phyloP scores from a whole-genome alignment of 1,140 invertebrate genomes.

The Scaptomyza pallida region DNA sequence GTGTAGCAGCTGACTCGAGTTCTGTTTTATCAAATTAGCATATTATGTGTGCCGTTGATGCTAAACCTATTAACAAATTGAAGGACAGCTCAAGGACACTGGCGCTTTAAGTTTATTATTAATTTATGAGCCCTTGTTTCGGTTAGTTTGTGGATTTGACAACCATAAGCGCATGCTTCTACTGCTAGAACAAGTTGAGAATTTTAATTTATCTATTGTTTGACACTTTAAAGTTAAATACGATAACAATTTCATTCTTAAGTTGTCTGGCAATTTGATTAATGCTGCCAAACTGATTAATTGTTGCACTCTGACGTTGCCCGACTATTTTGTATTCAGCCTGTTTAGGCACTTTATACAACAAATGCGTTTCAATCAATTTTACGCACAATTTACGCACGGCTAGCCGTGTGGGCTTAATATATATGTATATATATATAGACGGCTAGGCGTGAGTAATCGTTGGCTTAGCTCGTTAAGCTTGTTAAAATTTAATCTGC shows the following conservation, averaged over 20 bases:
- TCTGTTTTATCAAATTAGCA: conserved; percentile 32
- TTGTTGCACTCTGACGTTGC: too few relatives aligned
- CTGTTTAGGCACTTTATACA: neutral
- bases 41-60: conserved; percentile 25
- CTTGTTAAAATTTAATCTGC: conserved; percentile 53
- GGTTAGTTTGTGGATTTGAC: too few relatives aligned
- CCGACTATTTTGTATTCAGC: neutral
- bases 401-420: conserved; percentile 3
- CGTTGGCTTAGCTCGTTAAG: conserved; percentile 40
- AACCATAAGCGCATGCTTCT: too few relatives aligned
- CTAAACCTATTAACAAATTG: conserved; percentile 27
- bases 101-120: conserved; percentile 4
- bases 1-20: conserved; percentile 18
- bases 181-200: too few relatives aligned
- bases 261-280: too few relatives aligned
- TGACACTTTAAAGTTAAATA: too few relatives aligned
- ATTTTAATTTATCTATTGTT: too few relatives aligned
- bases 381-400: conserved; percentile 34
- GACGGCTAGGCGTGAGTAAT: conserved; percentile 6
- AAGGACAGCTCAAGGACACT: conserved; percentile 17
- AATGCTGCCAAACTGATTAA: too few relatives aligned
- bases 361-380: conserved; percentile 34
- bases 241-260: too few relatives aligned
- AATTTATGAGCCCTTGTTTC: conserved; percentile 7
- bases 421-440: too few relatives aligned